Percentiles rank a stretch among this genome's conserved stretches.
Conservation (phyloP, 2,888 invertebrate species). For the Perizoma affinitatum region DNA sequence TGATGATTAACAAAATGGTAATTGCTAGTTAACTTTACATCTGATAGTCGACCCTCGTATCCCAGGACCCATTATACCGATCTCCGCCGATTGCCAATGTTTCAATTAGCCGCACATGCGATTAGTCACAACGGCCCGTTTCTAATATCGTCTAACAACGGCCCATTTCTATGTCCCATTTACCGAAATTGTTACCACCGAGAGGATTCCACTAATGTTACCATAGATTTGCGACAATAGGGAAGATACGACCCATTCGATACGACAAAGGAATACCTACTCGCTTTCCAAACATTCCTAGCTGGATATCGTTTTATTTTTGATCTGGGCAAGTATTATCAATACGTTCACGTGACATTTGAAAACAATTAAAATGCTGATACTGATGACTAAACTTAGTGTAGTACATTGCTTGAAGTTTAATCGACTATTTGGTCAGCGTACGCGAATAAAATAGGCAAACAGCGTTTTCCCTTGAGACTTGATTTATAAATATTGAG, state of each 20-base stretch:
- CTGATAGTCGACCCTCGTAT: constrained; percentile 7
- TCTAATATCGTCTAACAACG: constrained; percentile 5
- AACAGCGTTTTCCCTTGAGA: too few relatives aligned
- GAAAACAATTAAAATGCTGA: too few relatives aligned
- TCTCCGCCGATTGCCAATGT: constrained; percentile 16
- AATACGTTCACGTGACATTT: too few relatives aligned
- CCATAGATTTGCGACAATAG: neutral
- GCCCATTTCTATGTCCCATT: constrained; percentile 11
- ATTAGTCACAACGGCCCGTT: constrained; percentile 9
- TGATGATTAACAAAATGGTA: too few relatives aligned
- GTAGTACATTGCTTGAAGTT: too few relatives aligned
- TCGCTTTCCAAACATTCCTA: too few relatives aligned
- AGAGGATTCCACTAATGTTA: constrained; percentile 2
- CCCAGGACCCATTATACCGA: constrained; percentile 9
- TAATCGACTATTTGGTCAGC: too few relatives aligned
- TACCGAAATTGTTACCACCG: constrained; percentile 7
- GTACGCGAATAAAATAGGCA: too few relatives aligned
- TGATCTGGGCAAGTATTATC: too few relatives aligned
- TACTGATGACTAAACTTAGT: neutral
- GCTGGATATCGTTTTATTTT: too few relatives aligned
- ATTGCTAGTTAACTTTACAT: neutral
- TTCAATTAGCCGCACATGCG: constrained; percentile 21
- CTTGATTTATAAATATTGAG: too few relatives aligned
- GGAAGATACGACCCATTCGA: neutral
- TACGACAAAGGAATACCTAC: too few relatives aligned